These are phyloP conservation scores for Trachelipus rathkii DNA, from an alignment of 1,140 invertebrate genomes.

Conservation along the genomic window DNA sequence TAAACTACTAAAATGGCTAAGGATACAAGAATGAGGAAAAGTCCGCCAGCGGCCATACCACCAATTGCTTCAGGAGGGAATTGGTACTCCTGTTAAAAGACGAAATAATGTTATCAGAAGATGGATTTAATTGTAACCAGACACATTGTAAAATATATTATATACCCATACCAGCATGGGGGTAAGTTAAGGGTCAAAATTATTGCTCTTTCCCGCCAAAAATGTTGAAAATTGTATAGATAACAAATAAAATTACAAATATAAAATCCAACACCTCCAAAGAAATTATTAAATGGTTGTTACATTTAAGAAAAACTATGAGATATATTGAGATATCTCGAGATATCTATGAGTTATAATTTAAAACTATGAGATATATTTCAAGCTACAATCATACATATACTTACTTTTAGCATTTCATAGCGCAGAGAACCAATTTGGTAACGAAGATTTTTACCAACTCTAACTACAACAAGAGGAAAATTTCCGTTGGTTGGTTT, in stretches of 20 bases:
- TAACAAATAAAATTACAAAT: too few species aligned
- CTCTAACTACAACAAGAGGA: conserved; percentile 57
- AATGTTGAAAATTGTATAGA: too few species aligned
- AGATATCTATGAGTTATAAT: background rate
- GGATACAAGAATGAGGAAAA: conserved; percentile 77
- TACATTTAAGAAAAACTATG: too few species aligned
- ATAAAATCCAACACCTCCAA: too few species aligned
- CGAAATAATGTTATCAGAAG: background rate
- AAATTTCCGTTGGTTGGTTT: conserved; percentile 48
- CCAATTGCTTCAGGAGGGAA: conserved; percentile 82
- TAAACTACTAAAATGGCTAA: conserved; percentile 82
- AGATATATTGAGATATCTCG: background rate
- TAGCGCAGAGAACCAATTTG: conserved; percentile 63
- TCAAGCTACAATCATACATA: background rate
- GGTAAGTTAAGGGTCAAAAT: too few species aligned
- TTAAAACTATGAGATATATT: background rate
- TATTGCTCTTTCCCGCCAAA: too few species aligned
- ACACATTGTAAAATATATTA: too few species aligned
- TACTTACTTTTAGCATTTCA: conserved; percentile 46
- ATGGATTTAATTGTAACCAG: background rate
- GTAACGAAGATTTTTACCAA: conserved; percentile 79
- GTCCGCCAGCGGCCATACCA: conserved; percentile 76
- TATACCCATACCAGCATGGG: too few species aligned
- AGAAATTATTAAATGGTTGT: too few species aligned
- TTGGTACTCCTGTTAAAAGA: conserved; percentile 53